Conservation (phyloP, 1,140 invertebrate species). For the Campodea augens region DNA sequence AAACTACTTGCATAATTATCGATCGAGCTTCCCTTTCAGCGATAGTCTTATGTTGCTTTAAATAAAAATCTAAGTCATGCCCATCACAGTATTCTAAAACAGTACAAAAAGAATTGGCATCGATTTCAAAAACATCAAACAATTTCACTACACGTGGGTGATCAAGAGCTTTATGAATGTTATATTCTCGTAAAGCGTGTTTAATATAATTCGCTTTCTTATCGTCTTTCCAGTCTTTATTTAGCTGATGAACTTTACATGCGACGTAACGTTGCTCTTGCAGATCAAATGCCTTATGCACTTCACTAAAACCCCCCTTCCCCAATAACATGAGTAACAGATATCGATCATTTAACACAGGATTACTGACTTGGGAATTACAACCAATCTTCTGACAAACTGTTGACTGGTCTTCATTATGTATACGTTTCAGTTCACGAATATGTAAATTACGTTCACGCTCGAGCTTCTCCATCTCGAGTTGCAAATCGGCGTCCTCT, state of each 20-base stretch:
- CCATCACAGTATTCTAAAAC: conserved; percentile 99
- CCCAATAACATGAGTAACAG: conserved; percentile 90
- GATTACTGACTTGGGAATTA: conserved; percentile 63
- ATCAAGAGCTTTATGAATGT: conserved; percentile 96
- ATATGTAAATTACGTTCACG: conserved; percentile 97
- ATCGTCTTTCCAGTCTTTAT: conserved; percentile 99
- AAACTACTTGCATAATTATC: conserved; percentile 97
- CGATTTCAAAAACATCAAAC: conserved; percentile 99
- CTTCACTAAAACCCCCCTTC: conserved; percentile 98
- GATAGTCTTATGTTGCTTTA: conserved; percentile 98
- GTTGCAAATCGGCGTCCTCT: conserved; percentile 91
- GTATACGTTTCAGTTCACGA: conserved; percentile 93
- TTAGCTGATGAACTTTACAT: conserved; percentile 98
- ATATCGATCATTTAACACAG: conserved; percentile 80
- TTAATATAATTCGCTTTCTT: conserved; percentile 99
- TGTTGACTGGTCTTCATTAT: conserved; percentile 91
- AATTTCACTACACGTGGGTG: conserved; percentile 96
- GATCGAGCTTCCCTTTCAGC: conserved; percentile 95
- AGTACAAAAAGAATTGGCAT: conserved; percentile 99
- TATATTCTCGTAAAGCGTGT: conserved; percentile 96
- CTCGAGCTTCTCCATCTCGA: conserved; percentile 97
- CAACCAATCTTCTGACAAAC: conserved; percentile 21
- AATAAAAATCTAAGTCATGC: conserved; percentile 99
- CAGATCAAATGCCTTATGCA: conserved; percentile 96
- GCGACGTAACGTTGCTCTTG: conserved; percentile 98